Base-by-base conservation (phyloP, 2,888 invertebrate genomes). In the Clistopyga incitator region DNA sequence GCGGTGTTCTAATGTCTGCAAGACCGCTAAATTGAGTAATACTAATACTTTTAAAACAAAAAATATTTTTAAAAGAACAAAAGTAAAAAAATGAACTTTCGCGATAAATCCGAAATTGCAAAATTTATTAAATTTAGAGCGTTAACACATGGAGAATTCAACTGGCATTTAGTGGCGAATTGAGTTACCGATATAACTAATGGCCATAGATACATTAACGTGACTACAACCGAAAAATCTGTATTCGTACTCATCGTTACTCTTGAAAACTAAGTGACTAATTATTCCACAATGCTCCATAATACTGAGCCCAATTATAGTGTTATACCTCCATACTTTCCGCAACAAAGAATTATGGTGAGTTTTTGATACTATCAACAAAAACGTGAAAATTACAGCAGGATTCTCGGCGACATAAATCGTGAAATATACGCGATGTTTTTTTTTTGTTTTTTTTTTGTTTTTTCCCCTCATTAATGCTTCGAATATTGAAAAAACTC, bases 1-100 rank as follows among this genome's bases (percentile, higher is more conserved):
- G 87, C 91, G 88, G 91, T 89, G 90, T 90, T 90, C 89, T 89
- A 89, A 89, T 89, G 91, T 90, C 90, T 92, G 91, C 92, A 92
- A 90, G 84, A 86, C 83, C 72, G 74, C 68, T 82, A 65, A 76
- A 71, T 74, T 29, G 56, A 6, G 29, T 34, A 34, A 34, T 34
- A 15, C 15, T 13, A 65, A 42, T 29, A 68, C n/a, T 38, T 38
- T 47, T 50, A 8, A 6, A 20, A 15, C n/a, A 18, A 45, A 45
- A n/a, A 61, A 20, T 29, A 29, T 29, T 29, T 29, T 29, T 29
- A 61, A 56, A 47, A 42, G 6, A 38, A 3, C n/a, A 47, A 47
- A 50, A 13, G 13, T 25, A n/a, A 47, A 20, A 13, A 34, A 20
- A 45, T 23, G 3, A n/a, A 42, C 2, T 42, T 23, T 47, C 23